These are phyloP conservation scores for Ranitomeya variabilis DNA, from an alignment of 2,113 vertebrate genomes.

Conservation along the genomic window DNA sequence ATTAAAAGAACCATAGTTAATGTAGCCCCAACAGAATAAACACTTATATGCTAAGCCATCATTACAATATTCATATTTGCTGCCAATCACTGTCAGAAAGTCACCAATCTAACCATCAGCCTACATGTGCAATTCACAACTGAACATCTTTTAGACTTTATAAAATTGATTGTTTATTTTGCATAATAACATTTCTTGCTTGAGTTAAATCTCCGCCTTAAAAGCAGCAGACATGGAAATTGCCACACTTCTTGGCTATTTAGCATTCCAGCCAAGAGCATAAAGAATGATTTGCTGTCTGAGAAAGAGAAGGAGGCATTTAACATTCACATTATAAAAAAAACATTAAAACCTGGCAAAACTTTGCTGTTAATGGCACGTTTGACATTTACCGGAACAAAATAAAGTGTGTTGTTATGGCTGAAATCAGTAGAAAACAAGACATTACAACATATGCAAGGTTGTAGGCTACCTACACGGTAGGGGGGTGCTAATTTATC, in stretches of 20 bases:
- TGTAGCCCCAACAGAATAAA: not conserved
- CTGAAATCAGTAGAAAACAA: constrained; percentile 12
- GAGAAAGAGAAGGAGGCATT: not conserved
- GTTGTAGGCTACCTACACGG: not conserved
- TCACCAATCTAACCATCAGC: not conserved
- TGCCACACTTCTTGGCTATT: not conserved
- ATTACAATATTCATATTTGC: not conserved
- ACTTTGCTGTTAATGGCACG: not conserved
- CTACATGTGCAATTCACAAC: not conserved
- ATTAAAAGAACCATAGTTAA: not conserved
- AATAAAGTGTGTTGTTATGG: not conserved
- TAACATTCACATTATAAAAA: constrained; percentile 7
- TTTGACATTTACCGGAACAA: constrained; percentile 30
- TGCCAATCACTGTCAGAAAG: not conserved
- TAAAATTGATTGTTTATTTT: not conserved
- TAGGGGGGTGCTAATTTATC: not conserved
- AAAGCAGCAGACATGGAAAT: not conserved
- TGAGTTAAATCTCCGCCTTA: not conserved
- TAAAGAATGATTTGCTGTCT: constrained; percentile 18
- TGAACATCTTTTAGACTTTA: not conserved
- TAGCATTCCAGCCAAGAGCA: not conserved
- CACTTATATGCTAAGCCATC: not conserved
- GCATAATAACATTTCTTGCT: not conserved
- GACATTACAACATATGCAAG: not conserved
- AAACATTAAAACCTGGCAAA: constrained; percentile 12